These are phyloP conservation scores for Cygnus atratus DNA, from an alignment of 2,113 vertebrate species.

Conservation along the genomic window DNA sequence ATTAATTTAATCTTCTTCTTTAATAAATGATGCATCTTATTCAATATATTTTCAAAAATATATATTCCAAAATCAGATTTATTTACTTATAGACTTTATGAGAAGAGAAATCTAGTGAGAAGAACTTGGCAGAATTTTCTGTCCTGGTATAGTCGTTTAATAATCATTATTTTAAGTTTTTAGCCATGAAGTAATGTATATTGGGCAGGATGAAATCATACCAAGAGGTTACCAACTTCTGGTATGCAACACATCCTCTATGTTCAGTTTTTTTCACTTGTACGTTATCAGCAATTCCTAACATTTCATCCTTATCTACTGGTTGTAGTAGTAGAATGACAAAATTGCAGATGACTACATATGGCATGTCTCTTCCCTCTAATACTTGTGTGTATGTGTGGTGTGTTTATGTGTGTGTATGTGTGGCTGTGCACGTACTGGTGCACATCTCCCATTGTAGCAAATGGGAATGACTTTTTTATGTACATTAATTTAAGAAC, in stretches of 20 bases:
- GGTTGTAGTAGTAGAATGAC: constrained; percentile 1
- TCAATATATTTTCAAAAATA: background rate
- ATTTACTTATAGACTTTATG: background rate
- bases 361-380: constrained; percentile 32
- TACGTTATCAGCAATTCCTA: background rate
- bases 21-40: background rate
- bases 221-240: background rate
- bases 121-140: background rate
- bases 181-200: background rate
- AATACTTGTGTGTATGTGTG: background rate
- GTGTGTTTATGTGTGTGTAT: background rate
- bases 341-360: background rate
- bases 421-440: constrained; percentile 20
- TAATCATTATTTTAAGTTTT: background rate
- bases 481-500: constrained; percentile 59
- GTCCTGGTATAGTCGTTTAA: background rate
- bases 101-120: background rate
- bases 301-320: constrained; percentile 3
- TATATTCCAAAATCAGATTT: background rate
- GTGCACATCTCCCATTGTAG: constrained; percentile 25
- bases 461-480: constrained; percentile 35
- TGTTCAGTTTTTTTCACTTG: constrained; percentile 27
- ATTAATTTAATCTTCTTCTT: background rate
- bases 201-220: background rate
- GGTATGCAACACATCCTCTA: background rate